Evolutionary conservation across 2,888 invertebrate genomes (phyloP).

Genomic region (Glaucopsyche alexis): DNA sequence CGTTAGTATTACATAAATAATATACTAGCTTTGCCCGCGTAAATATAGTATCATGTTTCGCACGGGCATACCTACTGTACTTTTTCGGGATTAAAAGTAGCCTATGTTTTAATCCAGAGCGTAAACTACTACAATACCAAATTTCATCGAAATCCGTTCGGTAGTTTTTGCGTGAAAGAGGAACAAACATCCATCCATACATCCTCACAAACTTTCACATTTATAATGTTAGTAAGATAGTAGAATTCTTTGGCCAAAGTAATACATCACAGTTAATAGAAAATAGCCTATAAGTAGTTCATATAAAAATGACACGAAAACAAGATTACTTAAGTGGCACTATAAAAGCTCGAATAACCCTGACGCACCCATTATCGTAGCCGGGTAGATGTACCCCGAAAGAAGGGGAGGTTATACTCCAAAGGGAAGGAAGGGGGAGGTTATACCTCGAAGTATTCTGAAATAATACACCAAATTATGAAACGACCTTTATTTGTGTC

Average conservation of each 20-base stretch:
- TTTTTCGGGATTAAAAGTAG: too few species aligned
- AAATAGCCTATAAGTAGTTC: not conserved
- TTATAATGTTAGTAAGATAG: too few species aligned
- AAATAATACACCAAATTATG: conserved; percentile 21
- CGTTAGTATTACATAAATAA: too few species aligned
- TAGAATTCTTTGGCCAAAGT: not conserved
- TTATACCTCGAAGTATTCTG: not conserved
- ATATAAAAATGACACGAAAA: conserved; percentile 39
- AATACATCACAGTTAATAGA: not conserved
- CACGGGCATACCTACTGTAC: too few species aligned
- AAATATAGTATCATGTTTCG: too few species aligned
- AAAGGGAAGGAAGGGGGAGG: not conserved
- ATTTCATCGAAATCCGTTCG: too few species aligned
- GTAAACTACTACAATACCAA: too few species aligned
- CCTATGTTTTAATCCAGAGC: too few species aligned
- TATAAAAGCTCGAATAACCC: conserved; percentile 25
- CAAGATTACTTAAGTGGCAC: conserved; percentile 26
- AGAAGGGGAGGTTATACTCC: not conserved
- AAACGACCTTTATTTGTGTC: not conserved
- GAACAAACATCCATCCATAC: too few species aligned
- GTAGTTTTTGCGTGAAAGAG: too few species aligned
- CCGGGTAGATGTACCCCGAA: not conserved
- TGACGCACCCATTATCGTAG: conserved; percentile 2
- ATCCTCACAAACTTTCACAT: too few species aligned
- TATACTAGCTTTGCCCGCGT: too few species aligned